Evolutionary conservation across 92 coral and sea anemone genomes (phyloP).

Genomic region (Umimayanthus kanabou): DNA sequence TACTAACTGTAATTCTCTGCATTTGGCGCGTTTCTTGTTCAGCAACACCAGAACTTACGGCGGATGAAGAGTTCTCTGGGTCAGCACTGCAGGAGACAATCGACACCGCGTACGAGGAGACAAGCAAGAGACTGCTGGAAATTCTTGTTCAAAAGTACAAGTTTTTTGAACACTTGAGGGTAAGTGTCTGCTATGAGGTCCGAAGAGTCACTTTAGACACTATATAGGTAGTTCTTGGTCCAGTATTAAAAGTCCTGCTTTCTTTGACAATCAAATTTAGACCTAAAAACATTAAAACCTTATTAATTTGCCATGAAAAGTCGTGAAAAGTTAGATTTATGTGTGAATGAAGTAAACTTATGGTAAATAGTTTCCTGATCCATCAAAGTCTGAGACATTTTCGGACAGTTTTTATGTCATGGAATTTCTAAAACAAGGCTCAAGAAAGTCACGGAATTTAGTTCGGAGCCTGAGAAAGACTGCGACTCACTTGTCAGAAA

Average conservation of each 20-base stretch:
- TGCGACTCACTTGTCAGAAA: too few relatives aligned
- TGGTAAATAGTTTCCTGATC: background rate
- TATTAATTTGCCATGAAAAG: background rate
- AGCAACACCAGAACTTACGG: conserved; percentile 88
- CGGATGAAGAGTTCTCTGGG: conserved; percentile 93
- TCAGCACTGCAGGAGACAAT: conserved; percentile 89
- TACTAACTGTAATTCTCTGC: background rate
- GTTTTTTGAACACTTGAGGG: conserved; percentile 95
- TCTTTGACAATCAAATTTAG: too few relatives aligned
- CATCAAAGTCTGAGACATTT: too few relatives aligned
- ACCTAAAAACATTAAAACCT: too few relatives aligned
- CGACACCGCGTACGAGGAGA: conserved; percentile 82
- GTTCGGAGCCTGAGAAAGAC: background rate
- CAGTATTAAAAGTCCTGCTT: too few relatives aligned
- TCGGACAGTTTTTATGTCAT: background rate
- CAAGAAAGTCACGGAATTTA: background rate
- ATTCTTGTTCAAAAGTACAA: conserved; percentile 92
- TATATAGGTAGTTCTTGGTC: background rate
- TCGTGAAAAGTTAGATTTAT: background rate
- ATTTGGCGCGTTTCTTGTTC: background rate
- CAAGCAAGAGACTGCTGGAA: conserved; percentile 95
- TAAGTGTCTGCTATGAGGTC: conserved; percentile 9
- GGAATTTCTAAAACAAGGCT: background rate
- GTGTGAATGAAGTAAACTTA: background rate
- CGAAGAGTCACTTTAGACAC: background rate